Evolutionary conservation across 2,113 vertebrate genomes (phyloP), one percentile per base, ranked within the genome.

Genomic region (Neolamprologus hecqui): DNA sequence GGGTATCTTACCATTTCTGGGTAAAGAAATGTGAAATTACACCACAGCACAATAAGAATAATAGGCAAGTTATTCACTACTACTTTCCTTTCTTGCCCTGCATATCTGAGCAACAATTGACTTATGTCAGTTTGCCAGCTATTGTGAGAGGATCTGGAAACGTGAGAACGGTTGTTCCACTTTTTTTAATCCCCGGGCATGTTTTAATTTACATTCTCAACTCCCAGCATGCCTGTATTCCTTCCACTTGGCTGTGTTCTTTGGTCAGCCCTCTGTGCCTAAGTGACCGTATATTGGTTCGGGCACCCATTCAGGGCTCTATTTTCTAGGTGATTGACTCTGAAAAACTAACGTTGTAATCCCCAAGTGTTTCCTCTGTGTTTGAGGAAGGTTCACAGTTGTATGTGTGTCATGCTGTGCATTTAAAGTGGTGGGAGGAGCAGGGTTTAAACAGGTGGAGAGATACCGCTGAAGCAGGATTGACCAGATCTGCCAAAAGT

Each of bases 321-420:
- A 96, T 97, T 97, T 97, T 97, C 96, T 95, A 96, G 95, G 88
- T 95, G 96, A 96, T 94, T 97, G 97, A 96, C 94, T 96, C 94
- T 96, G 95, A 97, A 97, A 96, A 96, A 95, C 94, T 85, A 89
- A 88, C 47, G 85, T 91, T 90, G 94, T 97, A 97, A 97, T 97
- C 95, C 96, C 96, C 96, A 95, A 97, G 95, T 97, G 96, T 97
- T 97, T 97, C 90, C 97, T 93, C 96, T 96, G 93, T 95, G 94
- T 96, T 94, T 95, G 92, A 96, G 95, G 92, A 92, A 90, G 93
- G 94, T 94, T 86, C 94, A 88, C 92, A 93, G 91, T 95, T 97
- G 95, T 96, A 95, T 96, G 95, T 90, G 93, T 96, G 94, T 94
- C 96, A 96, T 94, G 96, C 96, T 96, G 96, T 89, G 97, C 94